Evolutionary conservation across 2,113 vertebrate species (phyloP), one percentile per base, ranked within the genome.

Genomic region (Potamarius usumacintae): DNA sequence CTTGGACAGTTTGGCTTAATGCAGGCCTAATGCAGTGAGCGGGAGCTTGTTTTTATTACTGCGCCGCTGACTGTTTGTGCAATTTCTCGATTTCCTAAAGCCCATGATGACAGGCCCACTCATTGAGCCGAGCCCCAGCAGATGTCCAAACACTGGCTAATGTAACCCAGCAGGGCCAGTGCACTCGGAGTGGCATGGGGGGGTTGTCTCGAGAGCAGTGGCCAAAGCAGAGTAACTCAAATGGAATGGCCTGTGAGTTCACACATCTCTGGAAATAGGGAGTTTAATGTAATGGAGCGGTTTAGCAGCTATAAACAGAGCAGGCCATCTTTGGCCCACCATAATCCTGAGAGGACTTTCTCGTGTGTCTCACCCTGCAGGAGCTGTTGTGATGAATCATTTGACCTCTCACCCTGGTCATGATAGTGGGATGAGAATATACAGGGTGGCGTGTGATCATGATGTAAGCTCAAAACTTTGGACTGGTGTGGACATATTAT

Each of bases 321-420:
- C 90, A 91, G 94, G 94, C 93, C 94, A 94, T 96, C 95, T 95
- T 96, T 93, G 92, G 94, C 96, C 93, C 92, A 89, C 91, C 93
- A 94, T 96, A 96, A 96, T 96, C 96, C 95, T 95, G 95, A 96
- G 95, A 95, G 95, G 58, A 95, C 94, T 96, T 94, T 94, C 96
- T 90, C 96, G 96, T 96, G 93, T 97, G 97, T 96, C 96, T 93
- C 95, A 93, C 89, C 4, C 96, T 97, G 96, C 95, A 95, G 96
- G 98, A 99, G 97, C 97, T 97, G 94, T 96, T 93, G 96, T 98
- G 97, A 99, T 98, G 96, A 97, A 99, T 98, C 92, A 90, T 93
- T 94, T 22, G 95, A 96, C 96, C 96, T 92, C 94, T 96, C 95
- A 96, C 96, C 95, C 91, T 52, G 60, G 30, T 92, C 97, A 96